Conservation (phyloP, 2,888 invertebrate genomes). For the Dioctria rufipes region DNA sequence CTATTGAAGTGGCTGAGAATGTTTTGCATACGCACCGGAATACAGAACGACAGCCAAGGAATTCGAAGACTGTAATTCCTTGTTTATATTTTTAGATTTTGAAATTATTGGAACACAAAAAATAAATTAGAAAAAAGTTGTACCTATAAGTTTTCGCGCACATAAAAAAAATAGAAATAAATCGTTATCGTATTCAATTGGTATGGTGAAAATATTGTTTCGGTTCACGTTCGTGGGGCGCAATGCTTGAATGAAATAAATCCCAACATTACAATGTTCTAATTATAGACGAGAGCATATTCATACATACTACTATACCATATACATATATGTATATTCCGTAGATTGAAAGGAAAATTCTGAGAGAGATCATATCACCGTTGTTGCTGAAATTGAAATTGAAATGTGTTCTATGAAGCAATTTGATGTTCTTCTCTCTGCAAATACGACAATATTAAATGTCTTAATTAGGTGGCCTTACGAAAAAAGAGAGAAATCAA, state of each 20-base stretch:
- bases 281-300: slow-evolving; percentile 31
- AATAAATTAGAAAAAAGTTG: not conserved
- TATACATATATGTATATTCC: no score
- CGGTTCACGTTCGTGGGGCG: slow-evolving; percentile 8
- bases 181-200: slow-evolving; percentile 5
- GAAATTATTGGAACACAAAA: slow-evolving; percentile 20
- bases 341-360: slow-evolving; percentile 27
- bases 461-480: slow-evolving; percentile 8
- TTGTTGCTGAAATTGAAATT: not conserved
- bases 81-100: slow-evolving; percentile 42
- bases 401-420: not conserved
- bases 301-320: no score
- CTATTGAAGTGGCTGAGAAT: slow-evolving; percentile 6
- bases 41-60: slow-evolving; percentile 16
- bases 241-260: slow-evolving; percentile 34
- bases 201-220: slow-evolving; percentile 15
- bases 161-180: no score
- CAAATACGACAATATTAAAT: slow-evolving; percentile 24
- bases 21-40: slow-evolving; percentile 30
- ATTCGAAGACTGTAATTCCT: slow-evolving; percentile 37
- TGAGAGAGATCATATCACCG: slow-evolving; percentile 24
- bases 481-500: no score
- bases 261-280: slow-evolving; percentile 29
- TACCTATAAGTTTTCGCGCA: not conserved
- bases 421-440: not conserved